These are phyloP conservation scores for Athene cunicularia DNA, from an alignment of 2,113 vertebrate genomes.

Conservation along the genomic window DNA sequence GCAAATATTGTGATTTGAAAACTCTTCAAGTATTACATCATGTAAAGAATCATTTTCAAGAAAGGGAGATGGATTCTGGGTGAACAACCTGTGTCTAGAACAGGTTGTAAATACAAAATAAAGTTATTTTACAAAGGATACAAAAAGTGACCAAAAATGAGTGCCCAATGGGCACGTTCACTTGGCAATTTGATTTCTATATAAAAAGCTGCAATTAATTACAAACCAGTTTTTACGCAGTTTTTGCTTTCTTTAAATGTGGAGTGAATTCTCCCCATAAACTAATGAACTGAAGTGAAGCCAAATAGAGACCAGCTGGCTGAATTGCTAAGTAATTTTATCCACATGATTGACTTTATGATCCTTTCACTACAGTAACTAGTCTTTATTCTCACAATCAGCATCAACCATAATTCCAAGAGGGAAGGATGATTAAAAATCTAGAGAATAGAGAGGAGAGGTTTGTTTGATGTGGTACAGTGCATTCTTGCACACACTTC, in stretches of 20 bases:
- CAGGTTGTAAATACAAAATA: constrained; percentile 38
- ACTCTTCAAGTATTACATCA: background rate
- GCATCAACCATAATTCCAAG: constrained; percentile 83
- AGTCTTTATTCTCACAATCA: constrained; percentile 93
- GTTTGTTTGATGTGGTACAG: constrained; percentile 75
- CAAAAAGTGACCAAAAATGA: constrained; percentile 49
- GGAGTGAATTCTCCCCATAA: constrained; percentile 78
- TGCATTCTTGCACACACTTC: constrained; percentile 70
- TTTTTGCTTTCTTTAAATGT: constrained; percentile 78
- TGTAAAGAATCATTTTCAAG: background rate
- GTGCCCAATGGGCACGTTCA: constrained; percentile 29
- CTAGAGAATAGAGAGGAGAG: constrained; percentile 74
- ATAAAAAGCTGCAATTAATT: constrained; percentile 81
- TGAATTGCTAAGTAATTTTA: constrained; percentile 92
- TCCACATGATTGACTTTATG: constrained; percentile 97
- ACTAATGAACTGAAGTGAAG: constrained; percentile 82
- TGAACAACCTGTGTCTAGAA: background rate
- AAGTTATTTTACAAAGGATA: constrained; percentile 44
- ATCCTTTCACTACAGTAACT: constrained; percentile 90
- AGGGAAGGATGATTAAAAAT: constrained; percentile 84
- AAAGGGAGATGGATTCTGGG: background rate
- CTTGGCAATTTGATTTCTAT: constrained; percentile 68
- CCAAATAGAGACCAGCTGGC: constrained; percentile 89
- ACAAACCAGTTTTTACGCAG: constrained; percentile 76
- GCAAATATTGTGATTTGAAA: constrained; percentile 54